Percentiles rank a stretch among this genome's conserved stretches.
Evolutionary conservation across 2,888 invertebrate species (phyloP).

Genomic region (Cosmopolites sordidus): DNA sequence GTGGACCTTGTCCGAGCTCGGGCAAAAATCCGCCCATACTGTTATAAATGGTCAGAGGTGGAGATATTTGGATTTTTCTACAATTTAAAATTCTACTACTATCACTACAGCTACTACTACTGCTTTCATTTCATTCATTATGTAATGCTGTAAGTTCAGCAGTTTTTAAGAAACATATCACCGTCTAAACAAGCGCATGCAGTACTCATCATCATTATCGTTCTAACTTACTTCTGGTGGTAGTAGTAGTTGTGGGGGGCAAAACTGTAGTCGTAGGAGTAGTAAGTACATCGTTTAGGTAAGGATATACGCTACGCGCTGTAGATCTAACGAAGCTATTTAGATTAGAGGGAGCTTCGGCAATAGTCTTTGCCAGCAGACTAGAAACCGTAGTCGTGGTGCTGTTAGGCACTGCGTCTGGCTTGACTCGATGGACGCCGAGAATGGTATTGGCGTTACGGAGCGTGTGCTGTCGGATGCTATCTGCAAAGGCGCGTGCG

Average conservation of each 20-base stretch:
- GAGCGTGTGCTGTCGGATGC: slow-evolving; percentile 68
- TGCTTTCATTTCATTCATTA: no score
- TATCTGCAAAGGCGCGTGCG: slow-evolving; percentile 45
- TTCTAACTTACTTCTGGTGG: slow-evolving; percentile 51
- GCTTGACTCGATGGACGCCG: slow-evolving; percentile 59
- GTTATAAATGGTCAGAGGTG: no score
- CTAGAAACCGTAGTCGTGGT: slow-evolving; percentile 36
- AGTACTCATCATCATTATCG: slow-evolving; percentile 10
- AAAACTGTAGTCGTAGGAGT: slow-evolving; percentile 43
- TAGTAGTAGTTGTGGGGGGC: slow-evolving; percentile 47
- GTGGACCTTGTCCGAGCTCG: no score
- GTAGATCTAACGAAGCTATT: slow-evolving; percentile 48
- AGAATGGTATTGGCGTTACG: slow-evolving; percentile 70
- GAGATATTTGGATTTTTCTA: no score
- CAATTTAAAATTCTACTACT: no score
- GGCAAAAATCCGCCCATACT: no score
- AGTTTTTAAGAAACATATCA: no score
- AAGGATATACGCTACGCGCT: slow-evolving; percentile 26
- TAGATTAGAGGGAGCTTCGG: slow-evolving; percentile 43
- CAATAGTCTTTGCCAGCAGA: slow-evolving; percentile 50
- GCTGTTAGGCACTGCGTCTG: slow-evolving; percentile 51
- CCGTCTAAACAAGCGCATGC: no score
- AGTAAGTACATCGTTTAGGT: slow-evolving; percentile 17
- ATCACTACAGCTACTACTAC: no score
- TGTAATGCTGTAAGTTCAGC: no score